Base-by-base conservation (phyloP, 2,888 invertebrate genomes). In the Drosophila pseudotakahashii region DNA sequence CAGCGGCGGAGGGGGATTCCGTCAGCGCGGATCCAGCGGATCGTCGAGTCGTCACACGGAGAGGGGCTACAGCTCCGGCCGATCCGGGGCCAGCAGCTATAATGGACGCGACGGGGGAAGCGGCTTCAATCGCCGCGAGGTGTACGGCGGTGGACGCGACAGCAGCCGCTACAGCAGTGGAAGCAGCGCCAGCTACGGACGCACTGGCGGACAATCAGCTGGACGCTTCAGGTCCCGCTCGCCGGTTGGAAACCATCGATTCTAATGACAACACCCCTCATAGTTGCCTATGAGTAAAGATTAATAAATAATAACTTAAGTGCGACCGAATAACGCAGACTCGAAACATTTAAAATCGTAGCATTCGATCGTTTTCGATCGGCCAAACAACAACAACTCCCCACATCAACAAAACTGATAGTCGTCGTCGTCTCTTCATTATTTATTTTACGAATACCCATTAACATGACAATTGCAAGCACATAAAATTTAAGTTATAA, bases 151-250 rank as follows among this genome's bases (percentile, higher is more conserved):
- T 53, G 76, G 77, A 30, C 74, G 90, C 26, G 90, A 89, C 32
- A 71, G 75, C 68, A 86, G 90, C 59, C 91, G 92, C 53, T 89
- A 91, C 39, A 85, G 91, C n/a, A 86, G 90, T 63, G 91, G 91
- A 53, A 91, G 92, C 81, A 92, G 93, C 61, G 69, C 82, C 67
- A 92, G 92, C 79, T 93, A 93, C 78, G 93, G 93, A 85, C 92
- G 92, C 69, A 92, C 91, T 72, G 92, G 92, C 76, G 92, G 93
- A 62, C 89, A 89, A 76, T 85, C 90, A 61, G 87, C 58, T 32
- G 58, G 90, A 70, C 89, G 91, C 63, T 92, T 91, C 77, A 81
- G 92, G 64, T 92, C 91, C 62, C 90, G 92, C 61, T 92, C 92
- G 55, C 92, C 92, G 42, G 89, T 88, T 72, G 89, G 87, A 63